Evolutionary conservation across 1,140 invertebrate genomes (phyloP).

Genomic region (Ceratina japonica): DNA sequence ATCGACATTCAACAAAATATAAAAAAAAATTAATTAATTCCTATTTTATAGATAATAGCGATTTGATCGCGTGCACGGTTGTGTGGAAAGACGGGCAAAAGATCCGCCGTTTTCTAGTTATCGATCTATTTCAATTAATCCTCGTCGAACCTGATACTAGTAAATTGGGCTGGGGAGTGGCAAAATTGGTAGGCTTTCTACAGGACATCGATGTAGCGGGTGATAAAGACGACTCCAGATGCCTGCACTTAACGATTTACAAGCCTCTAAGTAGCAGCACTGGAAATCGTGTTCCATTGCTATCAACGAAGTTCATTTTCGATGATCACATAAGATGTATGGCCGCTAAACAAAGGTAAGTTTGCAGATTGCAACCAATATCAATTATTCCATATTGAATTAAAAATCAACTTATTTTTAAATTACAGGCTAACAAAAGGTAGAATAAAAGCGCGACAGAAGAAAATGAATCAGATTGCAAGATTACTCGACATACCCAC

Average conservation of each 20-base stretch:
- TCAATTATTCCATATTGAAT: neutral
- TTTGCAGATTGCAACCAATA: conserved; percentile 32
- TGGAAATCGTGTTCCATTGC: conserved; percentile 86
- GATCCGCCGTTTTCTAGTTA: conserved; percentile 95
- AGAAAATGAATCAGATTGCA: conserved; percentile 97
- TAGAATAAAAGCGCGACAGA: conserved; percentile 95
- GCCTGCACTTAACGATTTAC: conserved; percentile 96
- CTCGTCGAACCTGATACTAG: conserved; percentile 97
- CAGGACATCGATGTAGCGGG: conserved; percentile 91
- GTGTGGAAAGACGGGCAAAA: conserved; percentile 93
- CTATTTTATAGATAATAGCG: conserved; percentile 92
- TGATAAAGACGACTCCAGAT: conserved; percentile 98
- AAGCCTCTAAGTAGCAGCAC: conserved; percentile 84
- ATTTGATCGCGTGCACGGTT: conserved; percentile 97
- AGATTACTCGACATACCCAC: conserved; percentile 91
- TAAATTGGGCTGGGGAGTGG: conserved; percentile 96
- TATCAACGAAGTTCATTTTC: conserved; percentile 97
- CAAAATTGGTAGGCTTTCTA: conserved; percentile 94
- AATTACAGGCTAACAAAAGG: conserved; percentile 88
- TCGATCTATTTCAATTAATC: conserved; percentile 96
- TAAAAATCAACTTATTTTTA: conserved; percentile 15
- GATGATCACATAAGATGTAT: conserved; percentile 99
- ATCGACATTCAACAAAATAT: neutral
- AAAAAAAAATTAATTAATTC: neutral
- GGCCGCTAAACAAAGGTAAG: conserved; percentile 93